These are phyloP conservation scores for Cheiracanthium punctorium DNA, from an alignment of 2,888 invertebrate species.

Conservation along the genomic window DNA sequence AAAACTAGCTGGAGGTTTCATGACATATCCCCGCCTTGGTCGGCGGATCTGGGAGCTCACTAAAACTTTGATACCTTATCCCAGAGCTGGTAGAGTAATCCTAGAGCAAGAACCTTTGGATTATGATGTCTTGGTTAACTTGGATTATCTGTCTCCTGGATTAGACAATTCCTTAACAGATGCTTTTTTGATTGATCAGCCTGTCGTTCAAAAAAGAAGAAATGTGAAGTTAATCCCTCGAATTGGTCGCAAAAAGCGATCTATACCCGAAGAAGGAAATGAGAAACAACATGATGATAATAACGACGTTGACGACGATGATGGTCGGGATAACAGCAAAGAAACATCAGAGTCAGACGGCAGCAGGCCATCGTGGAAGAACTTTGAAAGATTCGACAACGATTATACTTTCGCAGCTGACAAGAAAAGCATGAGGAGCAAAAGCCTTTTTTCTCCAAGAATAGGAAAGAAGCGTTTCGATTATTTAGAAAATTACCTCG, in stretches of 20 bases:
- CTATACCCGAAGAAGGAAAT: constrained; percentile 20
- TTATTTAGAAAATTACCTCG: background rate
- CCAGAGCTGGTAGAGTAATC: constrained; percentile 54
- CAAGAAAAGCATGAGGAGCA: constrained; percentile 44
- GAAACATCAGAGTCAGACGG: background rate
- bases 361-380: background rate
- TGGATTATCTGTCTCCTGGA: constrained; percentile 4
- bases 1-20: constrained; percentile 14
- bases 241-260: constrained; percentile 63
- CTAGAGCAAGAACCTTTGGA: constrained; percentile 12
- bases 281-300: background rate
- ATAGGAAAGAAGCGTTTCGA: constrained; percentile 61
- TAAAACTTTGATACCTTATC: constrained; percentile 69
- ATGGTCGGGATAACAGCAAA: too few species aligned
- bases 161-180: background rate
- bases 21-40: constrained; percentile 53
- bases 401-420: constrained; percentile 20
- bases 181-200: background rate
- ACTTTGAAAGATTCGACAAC: constrained; percentile 16
- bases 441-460: constrained; percentile 45
- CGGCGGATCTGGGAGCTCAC: constrained; percentile 31
- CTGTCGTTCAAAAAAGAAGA: background rate
- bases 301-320: background rate
- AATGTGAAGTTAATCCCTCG: constrained; percentile 38
- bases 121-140: constrained; percentile 11